Conservation (phyloP, 2,888 invertebrate species). For the Lasioglossum morio region DNA sequence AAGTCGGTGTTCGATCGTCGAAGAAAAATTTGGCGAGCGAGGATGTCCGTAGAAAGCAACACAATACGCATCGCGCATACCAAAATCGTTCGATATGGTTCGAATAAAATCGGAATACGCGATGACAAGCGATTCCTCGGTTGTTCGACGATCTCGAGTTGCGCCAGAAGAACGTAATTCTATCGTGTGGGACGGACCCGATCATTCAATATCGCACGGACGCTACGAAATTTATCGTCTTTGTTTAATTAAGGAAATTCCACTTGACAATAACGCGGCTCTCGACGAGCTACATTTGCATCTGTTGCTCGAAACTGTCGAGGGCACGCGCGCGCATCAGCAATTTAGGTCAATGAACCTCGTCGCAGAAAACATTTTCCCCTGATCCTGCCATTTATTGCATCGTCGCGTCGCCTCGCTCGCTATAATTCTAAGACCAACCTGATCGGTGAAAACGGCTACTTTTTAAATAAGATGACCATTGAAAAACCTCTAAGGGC, state of each 20-base stretch:
- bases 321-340: background rate
- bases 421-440: background rate
- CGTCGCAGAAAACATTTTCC: background rate
- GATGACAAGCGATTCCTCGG: slow-evolving; percentile 33
- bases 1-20: background rate
- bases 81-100: slow-evolving; percentile 39
- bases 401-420: background rate
- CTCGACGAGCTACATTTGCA: slow-evolving; percentile 1
- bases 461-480: background rate
- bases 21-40: slow-evolving; percentile 44
- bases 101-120: slow-evolving; percentile 41
- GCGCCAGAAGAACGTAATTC: slow-evolving; percentile 54
- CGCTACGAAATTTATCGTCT: slow-evolving; percentile 40
- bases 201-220: slow-evolving; percentile 46
- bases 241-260: slow-evolving; percentile 44
- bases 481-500: too few species aligned
- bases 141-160: slow-evolving; percentile 35
- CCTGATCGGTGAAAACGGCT: background rate
- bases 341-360: slow-evolving; percentile 17
- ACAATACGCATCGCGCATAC: slow-evolving; percentile 37
- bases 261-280: slow-evolving; percentile 35
- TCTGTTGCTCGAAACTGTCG: background rate
- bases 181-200: slow-evolving; percentile 56
- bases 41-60: slow-evolving; percentile 42
- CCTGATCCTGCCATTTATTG: background rate